A percentile compares a stretch with the other conserved stretches of the same genome.
Conservation (phyloP, 2,113 vertebrate species). For the Alosa alosa region DNA sequence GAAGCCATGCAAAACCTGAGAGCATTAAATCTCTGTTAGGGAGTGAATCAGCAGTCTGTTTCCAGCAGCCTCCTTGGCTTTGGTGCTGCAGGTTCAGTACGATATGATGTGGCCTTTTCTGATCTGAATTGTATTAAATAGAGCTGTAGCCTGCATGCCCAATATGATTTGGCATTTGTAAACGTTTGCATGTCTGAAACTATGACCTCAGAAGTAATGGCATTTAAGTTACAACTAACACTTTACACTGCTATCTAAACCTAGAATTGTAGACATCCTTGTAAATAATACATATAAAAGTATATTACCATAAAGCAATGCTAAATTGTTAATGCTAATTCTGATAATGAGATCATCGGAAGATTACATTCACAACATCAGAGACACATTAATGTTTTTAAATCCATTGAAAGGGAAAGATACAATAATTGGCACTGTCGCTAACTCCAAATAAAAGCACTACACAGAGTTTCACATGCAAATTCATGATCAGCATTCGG, state of each 20-base stretch:
- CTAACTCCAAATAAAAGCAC: neutral
- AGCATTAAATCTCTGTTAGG: neutral
- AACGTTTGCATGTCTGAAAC: too few species aligned
- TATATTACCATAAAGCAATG: neutral
- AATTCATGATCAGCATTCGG: neutral
- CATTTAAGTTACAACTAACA: too few species aligned
- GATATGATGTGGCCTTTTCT: neutral
- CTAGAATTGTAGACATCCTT: neutral
- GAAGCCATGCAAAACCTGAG: neutral
- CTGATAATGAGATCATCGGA: neutral
- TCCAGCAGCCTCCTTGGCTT: neutral
- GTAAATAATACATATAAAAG: neutral
- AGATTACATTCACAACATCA: conserved; percentile 1
- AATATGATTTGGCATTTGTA: too few species aligned
- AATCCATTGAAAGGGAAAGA: neutral
- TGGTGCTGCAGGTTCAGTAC: neutral
- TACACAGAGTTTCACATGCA: neutral
- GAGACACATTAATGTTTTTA: neutral
- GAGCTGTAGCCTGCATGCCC: too few species aligned
- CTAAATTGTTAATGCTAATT: neutral
- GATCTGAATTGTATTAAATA: too few species aligned
- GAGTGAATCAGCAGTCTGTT: neutral
- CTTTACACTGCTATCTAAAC: neutral
- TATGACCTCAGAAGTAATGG: too few species aligned
- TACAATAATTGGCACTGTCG: neutral